Evolutionary conservation across 1,140 invertebrate species (phyloP).

Genomic region (Zaprionus nigranus): DNA sequence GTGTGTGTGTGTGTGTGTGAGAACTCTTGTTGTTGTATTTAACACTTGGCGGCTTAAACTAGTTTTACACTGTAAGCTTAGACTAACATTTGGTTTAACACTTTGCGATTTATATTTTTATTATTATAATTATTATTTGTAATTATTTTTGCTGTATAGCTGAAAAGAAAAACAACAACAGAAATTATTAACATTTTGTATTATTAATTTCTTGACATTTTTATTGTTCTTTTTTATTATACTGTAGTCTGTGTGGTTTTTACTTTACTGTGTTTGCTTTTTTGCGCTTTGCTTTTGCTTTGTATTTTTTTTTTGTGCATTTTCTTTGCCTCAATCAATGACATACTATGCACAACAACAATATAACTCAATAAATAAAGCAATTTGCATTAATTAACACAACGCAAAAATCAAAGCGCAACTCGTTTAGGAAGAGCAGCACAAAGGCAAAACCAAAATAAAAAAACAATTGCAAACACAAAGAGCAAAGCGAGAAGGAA

Average conservation of each 20-base stretch:
- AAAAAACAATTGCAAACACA: conserved; percentile 30
- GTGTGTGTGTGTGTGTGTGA: background rate
- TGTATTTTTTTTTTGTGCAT: conserved; percentile 15
- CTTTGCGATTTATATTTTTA: conserved; percentile 48
- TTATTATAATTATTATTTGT: conserved; percentile 21
- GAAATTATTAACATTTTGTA: conserved; percentile 36
- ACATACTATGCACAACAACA: conserved; percentile 29
- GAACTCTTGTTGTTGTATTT: conserved; percentile 7
- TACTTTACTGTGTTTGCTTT: background rate
- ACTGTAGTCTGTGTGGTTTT: conserved; percentile 29
- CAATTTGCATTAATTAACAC: conserved; percentile 64
- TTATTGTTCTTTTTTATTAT: conserved; percentile 18
- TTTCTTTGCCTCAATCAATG: conserved; percentile 27
- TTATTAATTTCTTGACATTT: background rate
- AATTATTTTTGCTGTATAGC: conserved; percentile 62
- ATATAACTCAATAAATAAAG: conserved; percentile 41
- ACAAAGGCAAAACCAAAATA: conserved; percentile 11
- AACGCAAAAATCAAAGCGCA: conserved; percentile 55
- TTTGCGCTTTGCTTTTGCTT: conserved; percentile 14
- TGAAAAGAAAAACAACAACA: conserved; percentile 43
- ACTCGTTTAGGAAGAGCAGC: conserved; percentile 41
- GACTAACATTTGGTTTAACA: conserved; percentile 79
- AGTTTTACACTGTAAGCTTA: conserved; percentile 79
- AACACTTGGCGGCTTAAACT: conserved; percentile 62
- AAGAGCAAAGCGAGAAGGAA: background rate